These are phyloP conservation scores for Mesorhabditis spiculigera DNA, from an alignment of 2,888 invertebrate species.

Conservation along the genomic window DNA sequence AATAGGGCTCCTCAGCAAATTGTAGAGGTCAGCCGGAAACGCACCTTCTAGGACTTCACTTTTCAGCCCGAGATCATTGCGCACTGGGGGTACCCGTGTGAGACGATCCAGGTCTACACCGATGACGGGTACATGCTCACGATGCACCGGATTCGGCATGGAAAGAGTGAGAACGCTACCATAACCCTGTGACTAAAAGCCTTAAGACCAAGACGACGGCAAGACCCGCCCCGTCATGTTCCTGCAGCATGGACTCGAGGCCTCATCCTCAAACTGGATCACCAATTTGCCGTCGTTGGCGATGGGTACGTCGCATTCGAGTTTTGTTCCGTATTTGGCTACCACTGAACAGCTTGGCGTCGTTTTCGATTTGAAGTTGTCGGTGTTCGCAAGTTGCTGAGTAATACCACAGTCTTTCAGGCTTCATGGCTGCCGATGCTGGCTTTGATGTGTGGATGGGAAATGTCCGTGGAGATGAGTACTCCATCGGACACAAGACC, in stretches of 20 bases:
- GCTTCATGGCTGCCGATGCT: slow-evolving; percentile 59
- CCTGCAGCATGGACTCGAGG: slow-evolving; percentile 76
- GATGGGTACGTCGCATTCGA: neutral
- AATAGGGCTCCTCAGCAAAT: too few relatives aligned
- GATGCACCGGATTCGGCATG: slow-evolving; percentile 65
- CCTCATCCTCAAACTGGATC: slow-evolving; percentile 38
- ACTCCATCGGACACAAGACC: slow-evolving; percentile 64
- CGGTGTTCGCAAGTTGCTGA: neutral
- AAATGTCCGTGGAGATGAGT: slow-evolving; percentile 78
- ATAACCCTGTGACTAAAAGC: neutral
- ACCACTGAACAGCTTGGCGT: neutral
- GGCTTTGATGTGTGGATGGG: slow-evolving; percentile 77
- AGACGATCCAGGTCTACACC: slow-evolving; percentile 61
- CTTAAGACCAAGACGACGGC: neutral
- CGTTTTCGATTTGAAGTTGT: neutral
- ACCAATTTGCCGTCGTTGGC: slow-evolving; percentile 34
- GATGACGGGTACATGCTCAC: slow-evolving; percentile 64
- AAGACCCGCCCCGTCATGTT: slow-evolving; percentile 60
- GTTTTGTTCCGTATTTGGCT: neutral
- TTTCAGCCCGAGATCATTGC: slow-evolving; percentile 59
- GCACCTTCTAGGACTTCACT: too few relatives aligned
- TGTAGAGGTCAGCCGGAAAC: too few relatives aligned
- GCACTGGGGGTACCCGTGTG: slow-evolving; percentile 63
- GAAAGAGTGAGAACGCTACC: slow-evolving; percentile 24
- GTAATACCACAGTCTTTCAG: slow-evolving; percentile 19